A percentile compares a stretch with the other conserved stretches of the same genome.
These are phyloP conservation scores for Macaria liturata DNA, from an alignment of 2,888 invertebrate species.

Conservation along the genomic window DNA sequence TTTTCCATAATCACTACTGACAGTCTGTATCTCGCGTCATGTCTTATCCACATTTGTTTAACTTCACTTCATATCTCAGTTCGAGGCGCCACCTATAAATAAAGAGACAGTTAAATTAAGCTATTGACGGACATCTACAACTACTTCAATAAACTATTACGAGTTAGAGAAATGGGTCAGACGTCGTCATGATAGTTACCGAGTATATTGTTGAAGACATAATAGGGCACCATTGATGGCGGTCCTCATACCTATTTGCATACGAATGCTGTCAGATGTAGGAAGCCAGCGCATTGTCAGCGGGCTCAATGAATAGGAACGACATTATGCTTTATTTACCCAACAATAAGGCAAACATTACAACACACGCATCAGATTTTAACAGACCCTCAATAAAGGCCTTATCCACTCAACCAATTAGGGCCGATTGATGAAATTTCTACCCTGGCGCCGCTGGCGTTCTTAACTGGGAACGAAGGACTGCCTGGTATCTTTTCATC, in stretches of 20 bases:
- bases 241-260: slow-evolving; percentile 46
- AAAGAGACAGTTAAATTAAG: slow-evolving; percentile 10
- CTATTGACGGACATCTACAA: slow-evolving; percentile 14
- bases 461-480: slow-evolving; percentile 11
- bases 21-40: no score
- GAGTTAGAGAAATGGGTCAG: slow-evolving; percentile 32
- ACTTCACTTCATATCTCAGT: no score
- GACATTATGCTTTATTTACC: slow-evolving; percentile 6
- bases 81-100: slow-evolving; percentile 4
- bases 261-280: slow-evolving; percentile 45
- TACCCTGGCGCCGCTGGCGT: slow-evolving; percentile 24
- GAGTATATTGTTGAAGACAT: slow-evolving; percentile 2
- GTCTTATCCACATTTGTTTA: no score
- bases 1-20: no score
- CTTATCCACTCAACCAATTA: slow-evolving; percentile 30
- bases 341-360: slow-evolving; percentile 14
- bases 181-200: slow-evolving; percentile 47
- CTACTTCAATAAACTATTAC: slow-evolving; percentile 11
- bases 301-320: slow-evolving; percentile 29
- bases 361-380: slow-evolving; percentile 20
- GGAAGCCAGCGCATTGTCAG: slow-evolving; percentile 37
- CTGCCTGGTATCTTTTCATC: slow-evolving; percentile 9
- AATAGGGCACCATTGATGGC: slow-evolving; percentile 42
- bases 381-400: slow-evolving; percentile 22
- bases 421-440: slow-evolving; percentile 27